phyloP scores from a whole-genome alignment of 2,113 vertebrate genomes.

The Craseonycteris thonglongyai region DNA sequence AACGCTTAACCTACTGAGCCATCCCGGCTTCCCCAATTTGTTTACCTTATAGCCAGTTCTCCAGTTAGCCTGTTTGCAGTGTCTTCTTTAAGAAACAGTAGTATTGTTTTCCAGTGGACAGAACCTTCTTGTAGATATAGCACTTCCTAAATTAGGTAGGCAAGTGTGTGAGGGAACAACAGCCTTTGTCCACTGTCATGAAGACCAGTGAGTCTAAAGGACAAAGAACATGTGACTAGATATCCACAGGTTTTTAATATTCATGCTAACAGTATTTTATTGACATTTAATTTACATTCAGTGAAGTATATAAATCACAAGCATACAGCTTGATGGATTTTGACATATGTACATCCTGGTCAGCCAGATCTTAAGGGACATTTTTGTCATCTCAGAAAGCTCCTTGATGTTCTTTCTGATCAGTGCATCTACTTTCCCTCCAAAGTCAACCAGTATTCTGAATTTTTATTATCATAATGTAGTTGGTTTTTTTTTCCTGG shows the following conservation, averaged over 20 bases:
- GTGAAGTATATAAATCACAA: not conserved
- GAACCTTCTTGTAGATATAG: not conserved
- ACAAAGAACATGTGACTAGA: not conserved
- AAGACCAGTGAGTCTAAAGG: not conserved
- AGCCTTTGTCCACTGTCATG: not conserved
- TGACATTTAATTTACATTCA: not conserved
- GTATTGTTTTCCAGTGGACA: not conserved
- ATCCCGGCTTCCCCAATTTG: no score
- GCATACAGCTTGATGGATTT: not conserved
- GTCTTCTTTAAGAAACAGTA: constrained; percentile 24
- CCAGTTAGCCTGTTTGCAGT: constrained; percentile 1
- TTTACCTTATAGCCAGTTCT: constrained; percentile 62
- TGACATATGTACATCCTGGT: not conserved
- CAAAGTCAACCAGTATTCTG: not conserved
- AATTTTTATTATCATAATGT: not conserved
- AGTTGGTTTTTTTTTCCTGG: not conserved
- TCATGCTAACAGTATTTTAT: not conserved
- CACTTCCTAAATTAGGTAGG: not conserved
- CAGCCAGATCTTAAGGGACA: not conserved
- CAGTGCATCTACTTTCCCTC: not conserved
- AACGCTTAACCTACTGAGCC: no score
- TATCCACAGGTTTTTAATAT: not conserved
- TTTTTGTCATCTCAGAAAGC: not conserved
- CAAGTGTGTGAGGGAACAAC: not conserved
- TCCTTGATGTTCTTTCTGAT: not conserved